These are phyloP conservation scores for Chelonus insularis DNA, from an alignment of 1,140 invertebrate genomes.

Conservation along the genomic window DNA sequence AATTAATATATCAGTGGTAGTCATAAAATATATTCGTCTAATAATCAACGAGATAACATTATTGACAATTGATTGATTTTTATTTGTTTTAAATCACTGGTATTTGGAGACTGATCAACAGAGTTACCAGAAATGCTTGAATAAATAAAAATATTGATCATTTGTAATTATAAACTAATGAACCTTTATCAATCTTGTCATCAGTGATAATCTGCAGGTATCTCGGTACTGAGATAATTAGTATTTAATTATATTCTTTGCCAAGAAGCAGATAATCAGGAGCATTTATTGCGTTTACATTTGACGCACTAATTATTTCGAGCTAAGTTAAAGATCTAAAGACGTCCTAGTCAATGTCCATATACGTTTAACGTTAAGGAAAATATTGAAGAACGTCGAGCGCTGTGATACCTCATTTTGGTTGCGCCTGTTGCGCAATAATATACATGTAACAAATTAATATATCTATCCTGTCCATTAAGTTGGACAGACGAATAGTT, in stretches of 20 bases:
- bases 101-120: slow-evolving; percentile 1
- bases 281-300: background rate
- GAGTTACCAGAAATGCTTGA: slow-evolving; percentile 8
- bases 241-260: background rate
- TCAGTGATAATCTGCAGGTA: background rate
- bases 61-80: slow-evolving; percentile 16
- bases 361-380: background rate
- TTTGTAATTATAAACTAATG: too few relatives aligned
- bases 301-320: slow-evolving; percentile 7
- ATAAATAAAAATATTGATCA: background rate
- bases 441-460: slow-evolving; percentile 9
- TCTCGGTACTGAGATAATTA: background rate
- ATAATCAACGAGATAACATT: slow-evolving; percentile 45
- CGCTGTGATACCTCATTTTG: background rate
- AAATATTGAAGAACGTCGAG: slow-evolving; percentile 5
- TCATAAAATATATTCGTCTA: slow-evolving; percentile 53
- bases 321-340: slow-evolving; percentile 5
- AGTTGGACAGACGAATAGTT: background rate
- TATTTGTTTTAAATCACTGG: background rate
- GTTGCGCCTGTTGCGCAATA: slow-evolving; percentile 2
- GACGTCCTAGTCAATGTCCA: slow-evolving; percentile 2
- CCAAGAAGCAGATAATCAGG: background rate
- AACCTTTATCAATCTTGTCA: background rate
- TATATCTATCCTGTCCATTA: slow-evolving; percentile 5
- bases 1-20: slow-evolving; percentile 30